phyloP scores from a whole-genome alignment of 2,113 vertebrate genomes.

The Erinaceus europaeus region DNA sequence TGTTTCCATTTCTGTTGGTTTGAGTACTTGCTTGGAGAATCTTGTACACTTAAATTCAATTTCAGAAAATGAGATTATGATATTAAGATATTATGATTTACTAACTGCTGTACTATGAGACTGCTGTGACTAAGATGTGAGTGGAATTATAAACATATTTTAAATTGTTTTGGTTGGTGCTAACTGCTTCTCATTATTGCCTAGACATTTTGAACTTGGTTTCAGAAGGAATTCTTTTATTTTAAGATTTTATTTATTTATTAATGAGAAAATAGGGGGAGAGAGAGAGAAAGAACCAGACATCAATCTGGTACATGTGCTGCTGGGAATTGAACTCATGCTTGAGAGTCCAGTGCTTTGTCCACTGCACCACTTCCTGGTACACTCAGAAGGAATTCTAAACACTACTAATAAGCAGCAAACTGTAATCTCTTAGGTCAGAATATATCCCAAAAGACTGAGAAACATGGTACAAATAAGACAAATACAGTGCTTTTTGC shows the following conservation, averaged over 20 bases:
- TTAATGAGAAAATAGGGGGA: too few species aligned
- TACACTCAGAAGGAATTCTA: slow-evolving; percentile 32
- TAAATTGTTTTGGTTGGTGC: background rate
- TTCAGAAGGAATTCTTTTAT: slow-evolving; percentile 38
- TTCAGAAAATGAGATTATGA: background rate
- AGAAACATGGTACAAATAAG: background rate
- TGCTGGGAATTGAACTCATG: too few species aligned
- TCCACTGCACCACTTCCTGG: too few species aligned
- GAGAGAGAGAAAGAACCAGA: too few species aligned
- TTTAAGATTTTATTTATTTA: too few species aligned
- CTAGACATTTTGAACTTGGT: slow-evolving; percentile 13
- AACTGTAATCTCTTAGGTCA: background rate
- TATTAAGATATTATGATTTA: too few species aligned
- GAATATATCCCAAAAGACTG: background rate
- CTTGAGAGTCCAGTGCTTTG: too few species aligned
- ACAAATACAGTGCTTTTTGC: background rate
- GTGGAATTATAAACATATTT: background rate
- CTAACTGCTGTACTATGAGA: background rate
- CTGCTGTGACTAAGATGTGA: background rate
- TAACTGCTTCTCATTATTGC: background rate
- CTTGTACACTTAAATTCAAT: background rate
- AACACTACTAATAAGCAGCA: background rate
- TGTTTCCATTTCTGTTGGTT: too few species aligned
- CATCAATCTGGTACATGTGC: too few species aligned
- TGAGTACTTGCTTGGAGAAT: background rate